Conservation (phyloP, 2,113 vertebrate genomes). For the Halichoerus grypus region DNA sequence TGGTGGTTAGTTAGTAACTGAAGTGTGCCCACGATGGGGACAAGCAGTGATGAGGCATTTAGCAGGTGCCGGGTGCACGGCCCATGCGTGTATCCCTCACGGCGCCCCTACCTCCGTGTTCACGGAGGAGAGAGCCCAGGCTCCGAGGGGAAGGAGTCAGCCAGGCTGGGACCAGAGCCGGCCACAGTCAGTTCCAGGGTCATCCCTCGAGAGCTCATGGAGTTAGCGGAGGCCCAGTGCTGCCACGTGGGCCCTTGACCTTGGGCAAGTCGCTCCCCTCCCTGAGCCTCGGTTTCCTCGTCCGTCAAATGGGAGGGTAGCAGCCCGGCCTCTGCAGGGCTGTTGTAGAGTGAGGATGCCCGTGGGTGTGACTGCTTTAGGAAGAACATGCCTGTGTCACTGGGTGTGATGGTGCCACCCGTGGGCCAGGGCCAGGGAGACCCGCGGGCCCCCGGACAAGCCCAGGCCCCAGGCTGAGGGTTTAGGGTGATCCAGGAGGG, state of each 20-base stretch:
- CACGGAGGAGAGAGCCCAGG: not conserved
- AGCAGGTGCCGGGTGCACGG: accelerated
- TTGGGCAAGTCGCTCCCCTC: not conserved
- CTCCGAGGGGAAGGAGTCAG: not conserved
- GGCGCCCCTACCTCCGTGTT: not conserved
- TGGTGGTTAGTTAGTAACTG: accelerated
- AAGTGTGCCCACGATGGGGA: accelerated
- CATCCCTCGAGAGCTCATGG: accelerated
- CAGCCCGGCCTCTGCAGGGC: not conserved
- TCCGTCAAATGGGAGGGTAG: not conserved
- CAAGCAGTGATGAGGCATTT: accelerated
- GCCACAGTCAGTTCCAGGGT: not conserved
- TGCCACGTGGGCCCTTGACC: not conserved
- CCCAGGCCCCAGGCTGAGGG: not conserved
- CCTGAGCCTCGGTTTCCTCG: not conserved
- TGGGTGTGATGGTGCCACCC: accelerated
- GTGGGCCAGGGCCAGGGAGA: not conserved
- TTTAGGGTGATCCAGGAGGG: not conserved
- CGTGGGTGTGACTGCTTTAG: accelerated
- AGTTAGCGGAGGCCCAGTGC: not conserved
- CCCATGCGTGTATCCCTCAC: accelerated
- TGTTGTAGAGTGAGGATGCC: not conserved
- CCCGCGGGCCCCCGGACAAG: not conserved
- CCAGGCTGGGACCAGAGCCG: not conserved
- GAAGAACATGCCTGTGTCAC: not conserved